These are phyloP conservation scores for Amazona guildingii DNA, from an alignment of 2,113 vertebrate genomes.

Conservation along the genomic window DNA sequence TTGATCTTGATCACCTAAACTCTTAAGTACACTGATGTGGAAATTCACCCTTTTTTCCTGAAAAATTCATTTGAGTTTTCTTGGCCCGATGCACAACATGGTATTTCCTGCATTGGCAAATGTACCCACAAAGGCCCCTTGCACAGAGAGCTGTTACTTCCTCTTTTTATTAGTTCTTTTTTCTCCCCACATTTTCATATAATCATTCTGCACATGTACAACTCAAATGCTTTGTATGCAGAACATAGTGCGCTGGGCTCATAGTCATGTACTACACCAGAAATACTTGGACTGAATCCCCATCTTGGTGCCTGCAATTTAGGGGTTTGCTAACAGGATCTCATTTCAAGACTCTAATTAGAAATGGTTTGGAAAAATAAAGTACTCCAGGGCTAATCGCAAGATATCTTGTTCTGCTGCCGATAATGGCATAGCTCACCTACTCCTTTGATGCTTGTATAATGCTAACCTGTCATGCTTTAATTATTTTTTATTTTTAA, in stretches of 20 bases:
- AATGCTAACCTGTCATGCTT: slow-evolving; percentile 45
- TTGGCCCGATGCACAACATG: background rate
- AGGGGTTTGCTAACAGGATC: background rate
- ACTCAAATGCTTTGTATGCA: background rate
- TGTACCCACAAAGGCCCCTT: background rate
- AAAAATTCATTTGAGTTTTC: background rate
- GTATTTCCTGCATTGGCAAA: background rate
- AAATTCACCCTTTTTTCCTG: background rate
- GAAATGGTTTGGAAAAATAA: slow-evolving; percentile 41
- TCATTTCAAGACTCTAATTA: slow-evolving; percentile 56
- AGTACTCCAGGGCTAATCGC: background rate
- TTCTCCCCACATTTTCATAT: background rate
- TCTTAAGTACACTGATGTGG: background rate
- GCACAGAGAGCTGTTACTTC: background rate
- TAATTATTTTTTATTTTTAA: slow-evolving; percentile 56
- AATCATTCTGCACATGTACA: background rate
- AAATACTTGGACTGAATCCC: background rate
- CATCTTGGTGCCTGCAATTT: slow-evolving; percentile 8
- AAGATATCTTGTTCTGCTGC: background rate
- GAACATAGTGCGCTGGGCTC: background rate
- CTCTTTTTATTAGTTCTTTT: background rate
- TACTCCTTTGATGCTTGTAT: slow-evolving; percentile 28
- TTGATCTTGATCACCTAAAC: background rate
- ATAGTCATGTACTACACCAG: background rate
- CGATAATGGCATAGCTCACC: slow-evolving; percentile 8